Evolutionary conservation across 2,888 invertebrate species (phyloP), one percentile per base, ranked within the genome.

Genomic region (Euspilapteryx auroguttella): DNA sequence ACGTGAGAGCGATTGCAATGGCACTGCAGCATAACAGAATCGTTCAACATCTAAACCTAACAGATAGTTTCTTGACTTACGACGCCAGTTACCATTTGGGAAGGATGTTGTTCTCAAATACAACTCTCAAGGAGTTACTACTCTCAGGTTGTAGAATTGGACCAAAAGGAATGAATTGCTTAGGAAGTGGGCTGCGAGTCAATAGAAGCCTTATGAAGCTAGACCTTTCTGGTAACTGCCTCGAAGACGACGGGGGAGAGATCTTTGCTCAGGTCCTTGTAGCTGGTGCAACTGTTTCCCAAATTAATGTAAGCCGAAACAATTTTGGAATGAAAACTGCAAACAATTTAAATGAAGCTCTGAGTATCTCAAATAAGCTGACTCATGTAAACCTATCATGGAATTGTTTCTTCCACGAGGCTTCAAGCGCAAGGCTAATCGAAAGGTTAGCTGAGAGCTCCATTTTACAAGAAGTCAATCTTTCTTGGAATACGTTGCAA

Each of bases 11-110:
- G 1, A 59, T 59, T 45, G 44, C 54, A 2, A 34, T 38, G 27
- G 51, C 54, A 1, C 37, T 59, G 14, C 33, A 43, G 8, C 42
- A 37, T 24, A 59, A 59, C 31, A 44, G 35, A 34, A 31, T 24
- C 15, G 55, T 59, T 2, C 34, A 31, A 12, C 30, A 32, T 4
- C 38, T 57, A 1, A 38, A 48, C 35, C 32, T 57, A 1, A 45
- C 47, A 3, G 53, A 49, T 4, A 57, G 52, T 32, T 50, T 49
- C 30, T 39, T 59, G 2, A 41, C 37, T 27, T 41, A 49, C 21
- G 57, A 57, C 32, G 45, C 48, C 2, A 56, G 54, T 33, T 57
- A 40, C 30, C 57, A 56, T 32, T 38, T 57, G 14, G 48, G 49
- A 11, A 36, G 40, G 28, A 49, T 55, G 49, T 33, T 57, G n/a